Evolutionary conservation across 2,888 invertebrate genomes (phyloP).

Genomic region (Geotrupes spiniger): DNA sequence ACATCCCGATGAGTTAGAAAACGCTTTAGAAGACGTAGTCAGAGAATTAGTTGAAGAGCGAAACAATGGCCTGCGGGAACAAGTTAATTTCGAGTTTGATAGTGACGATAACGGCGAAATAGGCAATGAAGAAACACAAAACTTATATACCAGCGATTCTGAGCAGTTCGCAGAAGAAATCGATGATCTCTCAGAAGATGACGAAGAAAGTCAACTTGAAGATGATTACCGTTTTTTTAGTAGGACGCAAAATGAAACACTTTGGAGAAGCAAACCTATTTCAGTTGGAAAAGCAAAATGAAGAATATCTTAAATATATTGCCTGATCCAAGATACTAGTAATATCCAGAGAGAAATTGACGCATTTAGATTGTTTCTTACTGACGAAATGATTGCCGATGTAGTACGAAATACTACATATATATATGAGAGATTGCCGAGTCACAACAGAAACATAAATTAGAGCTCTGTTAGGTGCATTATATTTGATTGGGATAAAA

Average conservation of each 20-base stretch:
- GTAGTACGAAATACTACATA: no score
- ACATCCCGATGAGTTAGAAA: conserved; percentile 11
- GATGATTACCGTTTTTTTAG: conserved; percentile 19
- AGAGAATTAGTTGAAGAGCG: conserved; percentile 9
- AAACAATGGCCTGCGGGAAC: conserved; percentile 4
- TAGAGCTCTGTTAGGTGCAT: no score
- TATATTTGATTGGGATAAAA: no score
- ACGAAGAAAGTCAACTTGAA: conserved; percentile 17
- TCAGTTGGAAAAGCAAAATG: conserved; percentile 11
- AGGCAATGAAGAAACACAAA: conserved; percentile 8
- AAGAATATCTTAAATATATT: conserved; percentile 20
- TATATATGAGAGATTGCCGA: no score
- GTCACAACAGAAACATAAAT: no score
- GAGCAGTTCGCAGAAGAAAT: conserved; percentile 20
- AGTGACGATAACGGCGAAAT: conserved; percentile 10
- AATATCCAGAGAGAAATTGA: conserved; percentile 17
- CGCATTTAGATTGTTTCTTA: no score
- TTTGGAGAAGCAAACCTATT: conserved; percentile 17
- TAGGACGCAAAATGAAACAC: conserved; percentile 15
- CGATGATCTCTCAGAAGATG: conserved; percentile 11
- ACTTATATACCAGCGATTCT: conserved; percentile 17
- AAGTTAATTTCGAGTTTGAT: conserved; percentile 8
- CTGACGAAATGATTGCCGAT: no score
- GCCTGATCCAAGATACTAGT: conserved; percentile 21
- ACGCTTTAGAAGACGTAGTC: conserved; percentile 12